Base-by-base conservation (phyloP, 2,888 invertebrate genomes). In the Chloroclystis v-ata region DNA sequence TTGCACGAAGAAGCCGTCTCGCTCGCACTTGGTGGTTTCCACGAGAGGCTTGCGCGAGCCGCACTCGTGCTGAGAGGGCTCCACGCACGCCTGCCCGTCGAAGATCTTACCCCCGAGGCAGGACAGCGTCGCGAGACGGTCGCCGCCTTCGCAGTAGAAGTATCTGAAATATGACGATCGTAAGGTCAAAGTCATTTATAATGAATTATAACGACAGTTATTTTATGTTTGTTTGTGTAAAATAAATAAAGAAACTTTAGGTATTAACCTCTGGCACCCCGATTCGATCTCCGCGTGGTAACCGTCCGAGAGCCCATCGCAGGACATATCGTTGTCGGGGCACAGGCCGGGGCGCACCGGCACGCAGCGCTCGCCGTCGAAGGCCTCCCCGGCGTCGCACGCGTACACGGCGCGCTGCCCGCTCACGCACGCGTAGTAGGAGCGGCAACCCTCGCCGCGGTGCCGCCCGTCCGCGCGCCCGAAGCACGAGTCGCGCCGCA, bases 381-480 rank as follows among this genome's bases (percentile, higher is more conserved):
- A 91, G 11, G 80, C 79, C 38, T 76, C 74, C 1, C 89, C 89
- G 16, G 78, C 69, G 0, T 88, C 77, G 56, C 91, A 91, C 28
- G 90, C 81, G 68, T 90, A 90, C 13, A 89, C 85, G n/a, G 89
- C 89, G 63, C 90, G 90, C 57, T 86, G 82, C 1, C 90, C 89
- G 47, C 75, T 76, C 12, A 79, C 77, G 69, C 91, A 91, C 59
- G 85, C 89, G 71, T 88, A 90, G 74, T 90, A 91, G 8, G 90
- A 89, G 37, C 90, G 86, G 61, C 91, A 91, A 1, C 89, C 90
- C 1, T 86, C 79, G 59, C 79, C 80, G 14, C 84, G 82, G 69
- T 90, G 89, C 43, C 89, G 89, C 0, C 91, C 91, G 61, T 91
- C 89, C 7, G 80, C 59, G 29, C 88, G 86, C 1, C 81, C 80